phyloP scores from a whole-genome alignment of 2,113 vertebrate genomes.

The Gavia stellata region DNA sequence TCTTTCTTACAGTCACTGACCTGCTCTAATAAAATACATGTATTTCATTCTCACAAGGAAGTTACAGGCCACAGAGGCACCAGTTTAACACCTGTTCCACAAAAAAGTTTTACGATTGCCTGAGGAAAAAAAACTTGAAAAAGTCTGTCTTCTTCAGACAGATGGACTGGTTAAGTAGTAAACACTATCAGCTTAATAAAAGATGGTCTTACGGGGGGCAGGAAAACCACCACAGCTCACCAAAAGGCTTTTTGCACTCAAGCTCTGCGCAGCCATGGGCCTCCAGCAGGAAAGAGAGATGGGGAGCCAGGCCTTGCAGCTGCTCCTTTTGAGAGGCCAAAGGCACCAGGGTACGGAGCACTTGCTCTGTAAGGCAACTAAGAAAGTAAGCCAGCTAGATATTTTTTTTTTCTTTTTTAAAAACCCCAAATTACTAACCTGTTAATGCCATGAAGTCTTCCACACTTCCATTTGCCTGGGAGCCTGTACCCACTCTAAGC shows the following conservation, averaged over 20 bases:
- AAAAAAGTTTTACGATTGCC: not conserved
- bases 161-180: not conserved
- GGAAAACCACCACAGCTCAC: not conserved
- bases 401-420: not conserved
- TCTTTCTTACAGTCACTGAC: not conserved
- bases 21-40: not conserved
- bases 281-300: not conserved
- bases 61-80: not conserved
- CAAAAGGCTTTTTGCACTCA: not conserved
- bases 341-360: fast-evolving
- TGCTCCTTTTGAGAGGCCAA: fast-evolving
- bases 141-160: not conserved
- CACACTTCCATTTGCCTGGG: fast-evolving
- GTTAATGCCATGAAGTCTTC: not conserved
- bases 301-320: not conserved
- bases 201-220: fast-evolving
- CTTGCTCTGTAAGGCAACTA: too few relatives aligned
- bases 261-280: not conserved
- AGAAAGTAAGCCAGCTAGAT: fast-evolving
- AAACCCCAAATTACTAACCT: not conserved
- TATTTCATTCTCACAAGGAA: not conserved
- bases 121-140: not conserved
- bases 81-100: not conserved
- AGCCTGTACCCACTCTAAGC: fast-evolving
- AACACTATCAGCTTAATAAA: not conserved